These are phyloP conservation scores for Brachionus koreanus DNA, from an alignment of 1,140 invertebrate genomes.

Conservation along the genomic window DNA sequence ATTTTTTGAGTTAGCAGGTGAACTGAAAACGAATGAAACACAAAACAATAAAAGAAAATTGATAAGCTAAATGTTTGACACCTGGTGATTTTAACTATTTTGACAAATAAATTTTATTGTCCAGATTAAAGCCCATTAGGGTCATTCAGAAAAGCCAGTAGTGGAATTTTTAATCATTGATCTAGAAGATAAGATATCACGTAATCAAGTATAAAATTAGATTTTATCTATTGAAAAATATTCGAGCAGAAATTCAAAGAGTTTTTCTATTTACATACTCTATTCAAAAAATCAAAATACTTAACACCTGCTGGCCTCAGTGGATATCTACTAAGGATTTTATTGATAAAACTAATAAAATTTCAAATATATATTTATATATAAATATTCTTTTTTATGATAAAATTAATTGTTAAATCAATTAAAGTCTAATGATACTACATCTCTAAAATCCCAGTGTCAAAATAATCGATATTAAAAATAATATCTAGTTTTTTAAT, in stretches of 20 bases:
- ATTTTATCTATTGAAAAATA: conserved; percentile 31
- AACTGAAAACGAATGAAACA: background rate
- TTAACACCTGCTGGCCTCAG: conserved; percentile 15
- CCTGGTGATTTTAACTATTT: background rate
- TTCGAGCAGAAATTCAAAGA: background rate
- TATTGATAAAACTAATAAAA: conserved; percentile 1
- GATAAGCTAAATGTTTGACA: background rate
- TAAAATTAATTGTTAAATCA: background rate
- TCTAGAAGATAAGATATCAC: conserved; percentile 34
- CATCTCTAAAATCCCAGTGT: background rate
- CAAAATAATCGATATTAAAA: background rate
- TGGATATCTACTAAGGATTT: background rate
- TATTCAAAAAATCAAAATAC: background rate
- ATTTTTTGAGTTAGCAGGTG: too few species aligned
- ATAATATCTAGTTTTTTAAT: background rate
- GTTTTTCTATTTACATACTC: background rate
- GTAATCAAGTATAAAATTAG: conserved; percentile 31
- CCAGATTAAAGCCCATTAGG: background rate
- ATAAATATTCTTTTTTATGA: background rate
- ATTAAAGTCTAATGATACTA: background rate
- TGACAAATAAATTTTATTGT: background rate
- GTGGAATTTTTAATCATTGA: background rate
- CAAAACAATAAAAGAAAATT: background rate
- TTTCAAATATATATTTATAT: background rate
- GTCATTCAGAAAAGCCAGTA: background rate